Conservation (phyloP, 2,113 vertebrate genomes). For the Engraulis encrasicolus region DNA sequence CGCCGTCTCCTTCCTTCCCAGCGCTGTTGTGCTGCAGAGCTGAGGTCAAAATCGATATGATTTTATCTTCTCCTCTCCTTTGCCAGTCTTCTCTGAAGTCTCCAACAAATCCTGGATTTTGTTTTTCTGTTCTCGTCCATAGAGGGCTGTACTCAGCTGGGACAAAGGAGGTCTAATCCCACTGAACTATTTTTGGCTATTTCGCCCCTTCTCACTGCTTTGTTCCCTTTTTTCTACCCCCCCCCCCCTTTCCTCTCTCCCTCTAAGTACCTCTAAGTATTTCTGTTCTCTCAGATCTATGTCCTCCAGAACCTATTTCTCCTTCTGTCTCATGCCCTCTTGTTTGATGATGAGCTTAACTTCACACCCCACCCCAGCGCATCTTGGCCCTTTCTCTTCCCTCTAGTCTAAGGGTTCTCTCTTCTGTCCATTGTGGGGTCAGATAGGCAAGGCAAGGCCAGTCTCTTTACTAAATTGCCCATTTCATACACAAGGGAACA, state of each 20-base stretch:
- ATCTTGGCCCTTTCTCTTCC: neutral
- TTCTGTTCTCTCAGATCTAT: slow-evolving; percentile 1
- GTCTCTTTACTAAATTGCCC: too few species aligned
- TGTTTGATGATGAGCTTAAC: neutral
- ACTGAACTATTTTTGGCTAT: slow-evolving; percentile 1
- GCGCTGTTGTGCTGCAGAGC: neutral
- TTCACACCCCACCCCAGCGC: neutral
- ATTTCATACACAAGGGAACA: too few species aligned
- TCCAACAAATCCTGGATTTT: neutral
- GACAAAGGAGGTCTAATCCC: slow-evolving; percentile 8
- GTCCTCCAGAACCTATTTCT: neutral
- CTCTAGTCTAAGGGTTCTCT: slow-evolving; percentile 24
- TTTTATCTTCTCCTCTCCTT: neutral
- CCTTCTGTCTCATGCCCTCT: neutral
- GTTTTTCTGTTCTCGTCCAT: neutral
- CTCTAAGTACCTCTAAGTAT: slow-evolving; percentile 8
- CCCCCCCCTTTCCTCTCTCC: neutral
- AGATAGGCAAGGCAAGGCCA: too few species aligned
- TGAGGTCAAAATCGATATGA: neutral
- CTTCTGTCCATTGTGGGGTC: slow-evolving; percentile 33
- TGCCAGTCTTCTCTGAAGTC: neutral
- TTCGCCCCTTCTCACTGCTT: neutral
- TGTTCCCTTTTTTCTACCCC: neutral
- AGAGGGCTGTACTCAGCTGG: neutral
- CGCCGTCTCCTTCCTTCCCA: too few species aligned